phyloP scores from a whole-genome alignment of 1,140 invertebrate genomes.

The Ptiloglossa arizonensis region DNA sequence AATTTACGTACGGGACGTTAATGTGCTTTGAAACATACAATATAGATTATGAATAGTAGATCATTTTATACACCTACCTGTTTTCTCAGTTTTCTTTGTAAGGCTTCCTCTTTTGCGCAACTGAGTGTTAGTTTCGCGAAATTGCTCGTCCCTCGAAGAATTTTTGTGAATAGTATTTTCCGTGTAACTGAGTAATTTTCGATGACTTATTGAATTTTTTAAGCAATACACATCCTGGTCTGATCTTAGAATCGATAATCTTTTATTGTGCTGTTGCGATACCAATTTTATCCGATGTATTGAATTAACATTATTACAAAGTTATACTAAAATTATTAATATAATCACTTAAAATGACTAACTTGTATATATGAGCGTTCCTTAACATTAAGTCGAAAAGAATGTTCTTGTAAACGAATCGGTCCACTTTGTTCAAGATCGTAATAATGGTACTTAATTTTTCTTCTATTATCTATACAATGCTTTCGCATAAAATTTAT shows the following conservation, averaged over 20 bases:
- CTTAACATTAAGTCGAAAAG: not conserved
- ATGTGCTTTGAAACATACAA: too few species aligned
- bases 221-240: too few species aligned
- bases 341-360: not conserved
- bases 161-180: not conserved
- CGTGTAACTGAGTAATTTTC: slow-evolving; percentile 43
- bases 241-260: not conserved
- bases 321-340: not conserved
- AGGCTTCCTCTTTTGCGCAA: not conserved
- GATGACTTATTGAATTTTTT: not conserved
- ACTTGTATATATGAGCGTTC: not conserved
- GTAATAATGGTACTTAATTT: not conserved
- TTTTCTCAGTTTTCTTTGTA: too few species aligned
- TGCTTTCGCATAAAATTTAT: not conserved
- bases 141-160: not conserved
- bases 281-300: not conserved
- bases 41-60: not conserved
- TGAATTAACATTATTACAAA: not conserved
- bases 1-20: not conserved
- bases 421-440: not conserved
- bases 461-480: not conserved
- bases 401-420: not conserved
- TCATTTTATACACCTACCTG: not conserved
- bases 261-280: not conserved
- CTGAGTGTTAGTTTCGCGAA: not conserved